Conservation (phyloP, 2,113 vertebrate genomes). For the Poeciliopsis retropinna region DNA sequence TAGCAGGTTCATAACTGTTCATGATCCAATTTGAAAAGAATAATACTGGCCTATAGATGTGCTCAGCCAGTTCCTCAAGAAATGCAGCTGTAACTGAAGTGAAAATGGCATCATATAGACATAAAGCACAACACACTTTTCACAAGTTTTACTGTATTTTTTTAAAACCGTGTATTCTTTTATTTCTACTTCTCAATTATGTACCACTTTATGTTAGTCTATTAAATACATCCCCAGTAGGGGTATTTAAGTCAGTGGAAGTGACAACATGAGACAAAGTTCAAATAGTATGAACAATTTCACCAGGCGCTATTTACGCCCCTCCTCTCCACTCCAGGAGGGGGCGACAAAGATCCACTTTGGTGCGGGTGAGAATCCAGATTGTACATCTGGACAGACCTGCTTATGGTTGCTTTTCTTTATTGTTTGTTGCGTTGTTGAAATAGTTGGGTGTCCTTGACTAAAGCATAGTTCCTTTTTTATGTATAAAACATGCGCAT, state of each 20-base stretch:
- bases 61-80: too few species aligned
- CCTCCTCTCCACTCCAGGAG: constrained; percentile 54
- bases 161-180: too few species aligned
- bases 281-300: neutral
- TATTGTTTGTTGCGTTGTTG: neutral
- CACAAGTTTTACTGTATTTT: too few species aligned
- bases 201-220: neutral
- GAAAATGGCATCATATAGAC: too few species aligned
- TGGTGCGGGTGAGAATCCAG: neutral
- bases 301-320: neutral
- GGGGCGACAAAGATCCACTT: constrained; percentile 72
- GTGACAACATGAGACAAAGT: neutral
- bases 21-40: too few species aligned
- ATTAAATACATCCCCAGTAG: neutral
- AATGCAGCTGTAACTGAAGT: too few species aligned
- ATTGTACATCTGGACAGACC: neutral
- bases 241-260: neutral
- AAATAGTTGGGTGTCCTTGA: neutral
- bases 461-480: neutral
- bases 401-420: neutral
- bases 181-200: too few species aligned
- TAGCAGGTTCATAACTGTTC: too few species aligned
- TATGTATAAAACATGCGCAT: neutral
- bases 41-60: too few species aligned
- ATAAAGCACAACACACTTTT: too few species aligned